Conservation (phyloP, 2,113 vertebrate species). For the Ivindomyrus marchei region DNA sequence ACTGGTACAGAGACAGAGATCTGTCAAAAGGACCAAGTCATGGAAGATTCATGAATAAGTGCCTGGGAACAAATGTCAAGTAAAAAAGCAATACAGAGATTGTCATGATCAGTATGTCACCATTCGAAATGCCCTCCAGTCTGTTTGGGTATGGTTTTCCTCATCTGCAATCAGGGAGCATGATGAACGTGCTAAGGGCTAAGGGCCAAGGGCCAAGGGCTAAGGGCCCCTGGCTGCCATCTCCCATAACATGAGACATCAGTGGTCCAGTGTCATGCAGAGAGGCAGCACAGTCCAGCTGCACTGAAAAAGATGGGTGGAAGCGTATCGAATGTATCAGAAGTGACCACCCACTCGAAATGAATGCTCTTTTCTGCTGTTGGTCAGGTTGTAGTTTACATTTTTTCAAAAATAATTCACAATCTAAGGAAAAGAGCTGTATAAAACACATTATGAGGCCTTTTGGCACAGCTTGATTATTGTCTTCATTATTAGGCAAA, state of each 20-base stretch:
- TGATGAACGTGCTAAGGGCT: neutral
- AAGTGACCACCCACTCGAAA: neutral
- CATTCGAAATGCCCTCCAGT: neutral
- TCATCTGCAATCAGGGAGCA: neutral
- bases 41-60: neutral
- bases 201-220: neutral
- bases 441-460: neutral
- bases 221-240: neutral
- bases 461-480: neutral
- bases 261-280: neutral
- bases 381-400: neutral
- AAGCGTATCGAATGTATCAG: neutral
- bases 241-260: neutral
- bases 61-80: neutral
- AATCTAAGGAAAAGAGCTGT: neutral
- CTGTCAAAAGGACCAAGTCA: neutral
- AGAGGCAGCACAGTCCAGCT: neutral
- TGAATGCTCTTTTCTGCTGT: neutral
- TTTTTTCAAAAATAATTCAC: neutral
- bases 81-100: neutral
- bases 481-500: neutral
- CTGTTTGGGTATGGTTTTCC: neutral
- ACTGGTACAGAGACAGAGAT: neutral
- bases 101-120: neutral
- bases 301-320: neutral